Evolutionary conservation across 2,888 invertebrate species (phyloP), one percentile per base, ranked within the genome.

Genomic region (Tortrix viridana): DNA sequence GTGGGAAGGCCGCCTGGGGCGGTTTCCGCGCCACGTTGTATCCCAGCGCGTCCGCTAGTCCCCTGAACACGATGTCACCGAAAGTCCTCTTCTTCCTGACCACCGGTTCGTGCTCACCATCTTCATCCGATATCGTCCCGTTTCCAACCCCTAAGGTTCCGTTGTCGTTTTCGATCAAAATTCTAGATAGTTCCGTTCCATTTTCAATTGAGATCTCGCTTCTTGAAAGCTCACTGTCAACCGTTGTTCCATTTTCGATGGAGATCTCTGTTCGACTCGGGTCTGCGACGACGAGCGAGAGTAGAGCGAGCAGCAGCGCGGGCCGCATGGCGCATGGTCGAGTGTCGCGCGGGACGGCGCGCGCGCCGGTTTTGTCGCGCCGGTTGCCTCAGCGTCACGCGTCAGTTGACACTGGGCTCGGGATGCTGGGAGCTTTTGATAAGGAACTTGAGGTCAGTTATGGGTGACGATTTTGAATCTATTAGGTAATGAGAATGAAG

Each of bases 41-140:
- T 2, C 92, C 92, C 18, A 92, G 80, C 64, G 87, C 92, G 66
- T 92, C 92, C 7, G 92, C 92, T n/a, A 92, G 74, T 1, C 93
- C 92, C 60, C 91, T 78, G 71, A 92, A 92, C 74, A 92, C 90
- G 66, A 92, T 79, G 59, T 92, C 91, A 6, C 92, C 92, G 71
- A 92, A 92, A 0, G 92, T 92, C 58, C 92, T 75, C 72, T 92
- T 92, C 79, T 86, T 86, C n/a, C 92, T 77, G 52, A 92, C 88
- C 32, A 92, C 76, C 9, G 88, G 85, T 50, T 84, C 88, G 60
- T 84, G 82, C 12, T 84, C 81, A 3, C 77, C 81, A 56, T 84
- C 82, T 0, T 75, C 60, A 3, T 73, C 68, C 41, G 80, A 67
- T n/a, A 81, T 80, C 48, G 76, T 81, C 66, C 84, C 70, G 50